These are phyloP conservation scores for Scolopax bukidnonensis DNA, from an alignment of 2,797 vertebrate species.

Conservation along the genomic window DNA sequence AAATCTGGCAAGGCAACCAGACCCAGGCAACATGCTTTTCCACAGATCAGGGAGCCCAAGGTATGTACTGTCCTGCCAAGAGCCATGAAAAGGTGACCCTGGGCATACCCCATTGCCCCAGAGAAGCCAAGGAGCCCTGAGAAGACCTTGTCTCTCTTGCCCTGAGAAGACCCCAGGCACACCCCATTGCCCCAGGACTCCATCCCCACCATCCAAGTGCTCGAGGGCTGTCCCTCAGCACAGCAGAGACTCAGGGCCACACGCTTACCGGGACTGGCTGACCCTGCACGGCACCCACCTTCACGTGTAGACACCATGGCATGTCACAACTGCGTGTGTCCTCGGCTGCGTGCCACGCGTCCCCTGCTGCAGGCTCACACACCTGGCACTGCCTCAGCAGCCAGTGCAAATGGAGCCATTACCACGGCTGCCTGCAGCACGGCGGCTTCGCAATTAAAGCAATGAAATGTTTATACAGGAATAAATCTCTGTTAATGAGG, in stretches of 20 bases:
- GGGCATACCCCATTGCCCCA: background rate
- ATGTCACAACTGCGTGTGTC: background rate
- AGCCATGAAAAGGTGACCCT: background rate
- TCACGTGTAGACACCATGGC: accelerated
- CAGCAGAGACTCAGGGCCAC: background rate
- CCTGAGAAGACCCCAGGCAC: no score
- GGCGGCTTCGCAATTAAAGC: slow-evolving; percentile 64
- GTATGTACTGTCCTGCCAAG: accelerated
- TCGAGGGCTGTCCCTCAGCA: background rate
- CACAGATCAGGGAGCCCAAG: background rate
- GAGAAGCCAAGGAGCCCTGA: background rate
- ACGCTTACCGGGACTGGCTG: accelerated
- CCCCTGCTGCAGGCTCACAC: background rate
- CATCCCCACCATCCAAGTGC: background rate
- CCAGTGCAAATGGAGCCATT: background rate
- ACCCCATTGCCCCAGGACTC: background rate
- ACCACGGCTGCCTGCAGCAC: slow-evolving; percentile 1
- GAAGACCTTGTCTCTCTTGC: background rate
- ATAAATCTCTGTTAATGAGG: slow-evolving; percentile 66
- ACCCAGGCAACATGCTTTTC: background rate
- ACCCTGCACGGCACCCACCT: background rate
- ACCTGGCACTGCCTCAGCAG: background rate
- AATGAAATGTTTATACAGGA: slow-evolving; percentile 68
- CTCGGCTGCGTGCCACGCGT: accelerated
- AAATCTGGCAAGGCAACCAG: background rate